phyloP scores from a whole-genome alignment of 2,797 vertebrate species.

The Gambusia yucatana region DNA sequence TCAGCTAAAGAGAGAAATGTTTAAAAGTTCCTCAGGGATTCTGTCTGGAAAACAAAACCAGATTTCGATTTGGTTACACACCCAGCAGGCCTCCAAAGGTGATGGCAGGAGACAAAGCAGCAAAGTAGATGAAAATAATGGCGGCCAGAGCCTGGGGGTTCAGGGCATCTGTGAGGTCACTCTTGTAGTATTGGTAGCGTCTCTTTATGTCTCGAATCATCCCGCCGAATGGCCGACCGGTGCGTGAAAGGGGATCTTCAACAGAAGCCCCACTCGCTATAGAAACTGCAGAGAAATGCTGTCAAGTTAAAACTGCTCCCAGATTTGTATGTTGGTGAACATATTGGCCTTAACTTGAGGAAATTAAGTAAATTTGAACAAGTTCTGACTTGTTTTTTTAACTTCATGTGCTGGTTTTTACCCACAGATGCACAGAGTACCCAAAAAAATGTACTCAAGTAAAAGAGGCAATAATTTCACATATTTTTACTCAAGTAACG shows the following conservation, averaged over 20 bases:
- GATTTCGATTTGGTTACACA: slow-evolving; percentile 53
- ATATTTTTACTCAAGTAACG: too few relatives aligned
- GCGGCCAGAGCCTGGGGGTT: slow-evolving; percentile 91
- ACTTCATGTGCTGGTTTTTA: not conserved
- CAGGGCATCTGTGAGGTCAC: slow-evolving; percentile 91
- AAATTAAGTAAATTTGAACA: not conserved
- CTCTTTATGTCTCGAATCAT: slow-evolving; percentile 87
- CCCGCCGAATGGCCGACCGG: slow-evolving; percentile 88
- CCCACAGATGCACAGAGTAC: too few relatives aligned
- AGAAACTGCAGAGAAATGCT: slow-evolving; percentile 51
- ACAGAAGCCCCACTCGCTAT: slow-evolving; percentile 43
- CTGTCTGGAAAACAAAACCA: not conserved
- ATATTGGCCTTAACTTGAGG: not conserved
- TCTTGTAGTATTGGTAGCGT: slow-evolving; percentile 91
- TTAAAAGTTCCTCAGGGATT: not conserved
- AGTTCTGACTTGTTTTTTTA: too few relatives aligned
- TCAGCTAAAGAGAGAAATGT: slow-evolving; percentile 81
- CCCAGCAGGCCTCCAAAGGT: slow-evolving; percentile 95
- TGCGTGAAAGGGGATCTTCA: slow-evolving; percentile 88
- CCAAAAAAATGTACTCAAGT: too few relatives aligned
- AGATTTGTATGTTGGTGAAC: not conserved
- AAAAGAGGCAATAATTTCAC: too few relatives aligned
- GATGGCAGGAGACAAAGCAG: slow-evolving; percentile 92
- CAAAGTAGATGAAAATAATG: slow-evolving; percentile 97
- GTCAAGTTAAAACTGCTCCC: not conserved